Evolutionary conservation across 1,140 invertebrate genomes (phyloP).

Genomic region (Aphelenchoides fujianensis): DNA sequence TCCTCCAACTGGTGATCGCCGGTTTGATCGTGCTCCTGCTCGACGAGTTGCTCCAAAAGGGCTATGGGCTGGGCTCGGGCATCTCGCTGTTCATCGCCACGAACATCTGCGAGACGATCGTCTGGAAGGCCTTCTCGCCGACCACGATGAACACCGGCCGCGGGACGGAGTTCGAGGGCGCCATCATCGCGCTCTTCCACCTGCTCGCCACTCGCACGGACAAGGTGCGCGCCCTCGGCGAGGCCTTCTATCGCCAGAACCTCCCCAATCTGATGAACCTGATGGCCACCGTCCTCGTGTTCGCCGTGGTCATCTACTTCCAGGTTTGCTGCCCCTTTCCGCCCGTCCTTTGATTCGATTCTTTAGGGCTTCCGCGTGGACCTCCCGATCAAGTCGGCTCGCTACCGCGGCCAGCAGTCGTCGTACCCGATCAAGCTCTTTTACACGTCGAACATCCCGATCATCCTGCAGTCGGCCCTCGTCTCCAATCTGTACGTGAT

Average conservation of each 20-base stretch:
- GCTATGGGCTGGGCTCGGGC: conserved; percentile 88
- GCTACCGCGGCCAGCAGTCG: conserved; percentile 96
- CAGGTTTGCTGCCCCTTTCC: conserved; percentile 67
- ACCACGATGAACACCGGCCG: conserved; percentile 94
- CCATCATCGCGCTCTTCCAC: conserved; percentile 94
- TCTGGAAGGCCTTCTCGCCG: conserved; percentile 99
- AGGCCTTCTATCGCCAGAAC: conserved; percentile 99
- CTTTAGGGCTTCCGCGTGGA: conserved; percentile 96
- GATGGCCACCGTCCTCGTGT: conserved; percentile 92
- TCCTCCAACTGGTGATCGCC: conserved; percentile 93
- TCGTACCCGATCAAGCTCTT: conserved; percentile 99
- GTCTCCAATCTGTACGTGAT: conserved; percentile 99
- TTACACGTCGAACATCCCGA: conserved; percentile 99
- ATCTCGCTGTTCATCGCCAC: conserved; percentile 99
- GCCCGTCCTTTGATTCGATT: not conserved
- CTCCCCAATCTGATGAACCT: conserved; percentile 98
- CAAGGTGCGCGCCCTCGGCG: conserved; percentile 91
- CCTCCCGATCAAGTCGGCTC: conserved; percentile 95
- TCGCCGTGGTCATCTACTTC: conserved; percentile 99
- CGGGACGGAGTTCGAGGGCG: conserved; percentile 95
- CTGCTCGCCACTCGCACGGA: conserved; percentile 91
- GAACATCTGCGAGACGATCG: conserved; percentile 99
- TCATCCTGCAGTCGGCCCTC: conserved; percentile 95
- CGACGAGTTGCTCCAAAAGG: conserved; percentile 86
- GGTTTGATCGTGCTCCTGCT: conserved; percentile 93